Base-by-base conservation (phyloP, 1,140 invertebrate genomes). In the Philopotamus ludificatus region DNA sequence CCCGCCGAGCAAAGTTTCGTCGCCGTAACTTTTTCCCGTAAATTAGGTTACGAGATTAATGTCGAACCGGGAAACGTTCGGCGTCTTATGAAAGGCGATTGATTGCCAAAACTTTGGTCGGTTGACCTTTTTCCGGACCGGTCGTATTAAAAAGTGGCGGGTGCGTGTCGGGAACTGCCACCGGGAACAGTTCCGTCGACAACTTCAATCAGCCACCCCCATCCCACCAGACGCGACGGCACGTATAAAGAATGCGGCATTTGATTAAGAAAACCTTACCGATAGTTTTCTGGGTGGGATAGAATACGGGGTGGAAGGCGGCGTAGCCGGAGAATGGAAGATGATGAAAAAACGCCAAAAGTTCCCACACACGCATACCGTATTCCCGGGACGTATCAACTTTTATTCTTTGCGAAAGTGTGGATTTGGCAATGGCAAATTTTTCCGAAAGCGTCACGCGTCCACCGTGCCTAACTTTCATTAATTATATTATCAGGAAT, bases 21-120 rank as follows among this genome's bases (percentile, higher is more conserved):
- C 9, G 28, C 26, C 4, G 20, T 1, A 20, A 53, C 8, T 53
- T 63, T 67, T 67, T 42, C 10, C 61, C 42, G 53, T 65, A 68
- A 68, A 68, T 68, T 68, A 65, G 62, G 63, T 68, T 68, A 64
- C 50, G 49, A 58, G 66, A 68, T 68, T 68, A 65, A 55, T 55
- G 58, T 53, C 15, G 26, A 20, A 16, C 21, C 20, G 20, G 12
- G 54, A 10, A 22, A 57, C 18, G 22, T 16, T 2, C 25, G 3
- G 45, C 3, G 39, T 45, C 66, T 53, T 65, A 68, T 68, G 66
- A 68, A 68, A 68, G 50, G 62, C 62, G 66, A 68, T 68, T 68
- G 66, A 68, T 68, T 68, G 63, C 55, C 18, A 25, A 41, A 50
- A 66, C 26, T 64, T 61, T 50, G 22, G 9, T 42, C 18, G 21